Evolutionary conservation across 2,113 vertebrate genomes (phyloP).

Genomic region (Carlito syrichta): DNA sequence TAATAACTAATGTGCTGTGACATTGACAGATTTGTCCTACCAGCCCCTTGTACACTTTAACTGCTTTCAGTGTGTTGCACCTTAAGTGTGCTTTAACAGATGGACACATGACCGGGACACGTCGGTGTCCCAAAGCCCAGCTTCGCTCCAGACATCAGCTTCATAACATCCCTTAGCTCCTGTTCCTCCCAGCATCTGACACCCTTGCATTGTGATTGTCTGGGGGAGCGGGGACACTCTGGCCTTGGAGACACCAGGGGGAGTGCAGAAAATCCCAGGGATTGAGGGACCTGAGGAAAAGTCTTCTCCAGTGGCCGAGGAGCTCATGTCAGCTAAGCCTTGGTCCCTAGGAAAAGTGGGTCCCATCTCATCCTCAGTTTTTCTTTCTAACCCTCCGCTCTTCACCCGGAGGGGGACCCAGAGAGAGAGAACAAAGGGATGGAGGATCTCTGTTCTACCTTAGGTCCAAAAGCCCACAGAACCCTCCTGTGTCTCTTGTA

Average conservation of each 20-base stretch:
- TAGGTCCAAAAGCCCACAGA: neutral
- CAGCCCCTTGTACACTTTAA: neutral
- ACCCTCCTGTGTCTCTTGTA: no score
- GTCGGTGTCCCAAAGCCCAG: neutral
- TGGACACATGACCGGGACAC: no score
- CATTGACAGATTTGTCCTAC: neutral
- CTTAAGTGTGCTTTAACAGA: neutral
- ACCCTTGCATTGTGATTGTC: neutral
- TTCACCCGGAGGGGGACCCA: neutral
- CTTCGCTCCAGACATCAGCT: neutral
- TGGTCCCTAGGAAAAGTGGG: neutral
- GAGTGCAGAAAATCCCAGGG: neutral
- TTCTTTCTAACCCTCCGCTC: neutral
- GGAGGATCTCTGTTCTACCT: neutral
- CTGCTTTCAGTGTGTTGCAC: neutral
- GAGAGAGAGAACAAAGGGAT: neutral
- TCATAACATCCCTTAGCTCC: neutral
- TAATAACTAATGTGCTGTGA: no score
- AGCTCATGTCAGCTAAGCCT: neutral
- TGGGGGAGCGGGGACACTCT: neutral
- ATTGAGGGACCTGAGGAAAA: neutral
- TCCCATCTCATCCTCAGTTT: neutral
- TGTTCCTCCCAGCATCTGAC: neutral
- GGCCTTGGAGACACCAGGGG: neutral
- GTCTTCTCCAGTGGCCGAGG: neutral